phyloP scores from a whole-genome alignment of 2,113 vertebrate genomes.

The Sapayoa aenigma region DNA sequence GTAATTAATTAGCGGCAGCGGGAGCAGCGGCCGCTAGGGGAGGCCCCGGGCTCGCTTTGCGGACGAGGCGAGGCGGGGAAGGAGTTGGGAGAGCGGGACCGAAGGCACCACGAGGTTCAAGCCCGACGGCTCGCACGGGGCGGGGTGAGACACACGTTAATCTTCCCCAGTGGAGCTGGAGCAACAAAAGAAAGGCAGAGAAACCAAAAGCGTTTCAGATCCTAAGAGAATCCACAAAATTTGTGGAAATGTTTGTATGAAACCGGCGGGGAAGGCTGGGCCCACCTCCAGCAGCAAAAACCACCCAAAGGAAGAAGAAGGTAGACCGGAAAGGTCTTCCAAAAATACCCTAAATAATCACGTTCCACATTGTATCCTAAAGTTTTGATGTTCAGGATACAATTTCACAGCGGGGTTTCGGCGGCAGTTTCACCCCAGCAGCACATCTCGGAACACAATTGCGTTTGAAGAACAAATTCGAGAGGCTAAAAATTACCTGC shows the following conservation, averaged over 20 bases:
- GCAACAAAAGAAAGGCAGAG: not conserved
- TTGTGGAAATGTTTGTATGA: not conserved
- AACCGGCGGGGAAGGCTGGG: fast-evolving
- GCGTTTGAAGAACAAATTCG: not conserved
- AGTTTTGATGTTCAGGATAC: not conserved
- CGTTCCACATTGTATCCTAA: fast-evolving
- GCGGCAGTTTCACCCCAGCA: not conserved
- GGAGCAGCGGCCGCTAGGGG: not conserved
- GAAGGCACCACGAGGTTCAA: no score
- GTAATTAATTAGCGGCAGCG: not conserved
- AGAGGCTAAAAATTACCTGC: not conserved
- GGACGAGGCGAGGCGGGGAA: not conserved
- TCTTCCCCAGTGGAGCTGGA: fast-evolving
- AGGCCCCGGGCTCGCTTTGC: not conserved
- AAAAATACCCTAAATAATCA: fast-evolving
- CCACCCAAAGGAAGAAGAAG: fast-evolving
- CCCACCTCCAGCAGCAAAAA: no score
- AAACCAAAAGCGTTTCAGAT: fast-evolving
- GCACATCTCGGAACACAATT: not conserved
- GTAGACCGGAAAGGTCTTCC: fast-evolving
- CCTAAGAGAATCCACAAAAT: no score
- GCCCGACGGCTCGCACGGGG: no score
- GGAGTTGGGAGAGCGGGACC: not conserved
- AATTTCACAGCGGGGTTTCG: no score
- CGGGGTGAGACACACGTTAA: fast-evolving